Base-by-base conservation (phyloP, 2,797 vertebrate species). In the Masticophis lateralis region DNA sequence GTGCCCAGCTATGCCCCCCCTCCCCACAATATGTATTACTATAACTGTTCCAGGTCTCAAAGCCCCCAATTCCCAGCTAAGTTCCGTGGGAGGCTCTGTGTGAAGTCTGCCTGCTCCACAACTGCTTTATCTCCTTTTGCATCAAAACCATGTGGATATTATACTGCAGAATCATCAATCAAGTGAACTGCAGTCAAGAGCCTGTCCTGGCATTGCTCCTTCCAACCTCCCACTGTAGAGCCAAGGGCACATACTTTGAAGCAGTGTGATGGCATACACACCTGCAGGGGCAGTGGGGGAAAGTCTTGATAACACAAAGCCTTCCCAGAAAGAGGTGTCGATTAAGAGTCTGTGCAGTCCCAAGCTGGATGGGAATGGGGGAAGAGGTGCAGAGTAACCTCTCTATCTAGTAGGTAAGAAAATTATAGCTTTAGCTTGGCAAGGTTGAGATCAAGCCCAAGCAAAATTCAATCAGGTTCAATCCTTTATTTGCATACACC, bases 91-190 rank as follows among this genome's bases (percentile, higher is more conserved):
- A 63, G 51, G 16, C 51, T 87, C 60, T 93, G 66, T 60, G 61
- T 12, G 66, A 89, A 83, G 69, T 53, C 93, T 89, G 51, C 51
- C 51, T 86, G 59, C 57, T 87, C 91, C 56, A 56, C 88, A 90
- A 95, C 22, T 1, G 22, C 74, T 66, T 61, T 4, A 55, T 66
- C 7, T 1, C 87, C 87, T 92, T 86, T 0, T 18, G 53, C 87
- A 63, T 86, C 88, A 16, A n/a, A 88, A 94, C 13, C 87, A 43
- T 0, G 0, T 90, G 90, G 91, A 60, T 86, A 11, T 25, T 60
- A 86, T 91, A 60, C 74, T 91, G 91, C 94, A 94, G 55, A 94
- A 2, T 92, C 88, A 51, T 22, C 86, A 3, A 66, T 74, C 92
- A 92, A 92, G 37, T 69, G 32, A 51, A 87, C 63, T n/a, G 18